Evolutionary conservation across 2,888 invertebrate genomes (phyloP).

Genomic region (Hipparchia sbordonii): DNA sequence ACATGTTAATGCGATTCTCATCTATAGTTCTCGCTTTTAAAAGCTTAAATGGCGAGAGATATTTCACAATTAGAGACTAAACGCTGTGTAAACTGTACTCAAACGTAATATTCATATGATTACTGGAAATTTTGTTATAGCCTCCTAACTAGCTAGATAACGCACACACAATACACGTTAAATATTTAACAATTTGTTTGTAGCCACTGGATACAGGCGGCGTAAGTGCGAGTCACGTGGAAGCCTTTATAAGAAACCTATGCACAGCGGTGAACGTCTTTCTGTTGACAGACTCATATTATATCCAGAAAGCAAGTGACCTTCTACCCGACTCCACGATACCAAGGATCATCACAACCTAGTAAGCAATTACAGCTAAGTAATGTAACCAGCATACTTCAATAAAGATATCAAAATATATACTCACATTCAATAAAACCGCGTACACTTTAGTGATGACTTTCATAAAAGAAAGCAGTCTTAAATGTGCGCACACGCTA

Average conservation of each 20-base stretch:
- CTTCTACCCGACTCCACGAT: too few relatives aligned
- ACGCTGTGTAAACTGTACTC: conserved; percentile 34
- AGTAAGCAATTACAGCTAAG: too few relatives aligned
- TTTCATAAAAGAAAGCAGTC: not conserved
- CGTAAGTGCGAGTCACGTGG: too few relatives aligned
- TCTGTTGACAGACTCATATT: too few relatives aligned
- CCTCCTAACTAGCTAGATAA: too few relatives aligned
- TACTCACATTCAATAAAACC: not conserved
- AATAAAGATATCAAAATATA: not conserved
- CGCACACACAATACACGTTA: conserved; percentile 9
- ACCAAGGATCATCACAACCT: too few relatives aligned
- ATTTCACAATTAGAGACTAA: conserved; percentile 39
- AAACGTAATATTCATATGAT: conserved; percentile 13
- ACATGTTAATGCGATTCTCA: conserved; percentile 34
- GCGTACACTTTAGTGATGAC: not conserved
- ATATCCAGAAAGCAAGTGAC: too few relatives aligned
- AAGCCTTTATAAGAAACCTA: too few relatives aligned
- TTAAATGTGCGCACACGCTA: not conserved
- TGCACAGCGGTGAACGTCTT: too few relatives aligned
- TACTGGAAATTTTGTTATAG: too few relatives aligned
- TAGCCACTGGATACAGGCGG: too few relatives aligned
- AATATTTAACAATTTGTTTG: not conserved
- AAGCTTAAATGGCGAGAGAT: conserved; percentile 35
- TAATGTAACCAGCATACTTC: too few relatives aligned
- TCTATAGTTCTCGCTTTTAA: conserved; percentile 35